Evolutionary conservation across 35 echinoderm and acorn worm genomes (phyloP), one percentile per base, ranked within the genome.

Genomic region (Apostichopus japonicus): DNA sequence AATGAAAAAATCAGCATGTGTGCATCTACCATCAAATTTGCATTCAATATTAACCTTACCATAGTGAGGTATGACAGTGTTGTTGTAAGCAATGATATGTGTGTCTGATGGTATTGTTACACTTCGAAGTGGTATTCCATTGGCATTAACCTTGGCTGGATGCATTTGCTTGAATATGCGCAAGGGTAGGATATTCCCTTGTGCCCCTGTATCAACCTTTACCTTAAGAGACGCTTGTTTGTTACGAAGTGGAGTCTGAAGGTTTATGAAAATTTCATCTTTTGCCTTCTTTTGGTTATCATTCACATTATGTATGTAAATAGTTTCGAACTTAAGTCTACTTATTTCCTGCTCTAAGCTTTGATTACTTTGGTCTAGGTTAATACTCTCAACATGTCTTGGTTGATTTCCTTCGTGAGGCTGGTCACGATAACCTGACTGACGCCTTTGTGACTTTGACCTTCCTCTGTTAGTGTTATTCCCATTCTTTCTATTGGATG

Each of bases 201-300:
- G 71, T 8, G 84, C 87, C 51, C 93, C 84, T 70, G 87, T 91
- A 90, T 92, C 88, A 8, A 87, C 78, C 44, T 94, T 94, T 0
- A 24, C 93, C 8, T 79, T 94, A 5, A 94, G 21, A n/a, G 55
- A 17, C 7, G 72, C 93, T n/a, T 5, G 52, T 54, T 56, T 93
- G 6, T 22, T 24, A 7, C 53, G 16, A 19, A 78, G 1, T 6
- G 77, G 24, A 6, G 89, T 90, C 4, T 23, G 1, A 6, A 93
- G 14, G 23, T 73, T 55, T 5, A 58, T 72, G 56, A 73, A 89
- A 17, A 88, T 23, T 58, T 93, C 84, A 53, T 77, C 22, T 6
- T 19, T 72, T 44, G 62, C 22, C 8, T 23, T 11, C 8, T 6
- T 4, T 21, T 44, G 13, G 19, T 61, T 5, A 5, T 80, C n/a